Evolutionary conservation across 2,113 vertebrate species (phyloP), one percentile per base, ranked within the genome.

Genomic region (Syngnathus scovelli): DNA sequence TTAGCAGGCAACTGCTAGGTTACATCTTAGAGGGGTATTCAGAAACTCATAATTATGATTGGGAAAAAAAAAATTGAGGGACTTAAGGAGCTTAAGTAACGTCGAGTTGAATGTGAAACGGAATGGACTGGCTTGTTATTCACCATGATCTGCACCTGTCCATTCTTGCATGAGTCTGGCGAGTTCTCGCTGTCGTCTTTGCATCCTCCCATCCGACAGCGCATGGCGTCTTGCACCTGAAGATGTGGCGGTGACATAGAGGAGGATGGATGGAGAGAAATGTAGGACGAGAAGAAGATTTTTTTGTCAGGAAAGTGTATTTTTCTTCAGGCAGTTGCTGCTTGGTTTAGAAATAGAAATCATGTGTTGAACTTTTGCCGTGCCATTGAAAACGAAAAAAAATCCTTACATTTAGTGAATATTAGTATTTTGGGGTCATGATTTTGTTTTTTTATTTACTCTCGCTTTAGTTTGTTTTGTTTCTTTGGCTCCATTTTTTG

Each of bases 81-180:
- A 33, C 3, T 33, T 33, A 33, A 33, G 27, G 27, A 33, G 27
- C 27, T 3, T 33, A 33, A 33, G 27, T 33, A 33, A 33, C 27
- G 27, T 18, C n/a, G 62, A 44, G 65, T 66, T 68, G 83, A 21
- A n/a, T 21, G 19, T 10, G 4, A 21, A 52, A 19, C 13, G 49
- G 19, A 82, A 84, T 91, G 90, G 83, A 83, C 88, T 92, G 90
- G 69, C 83, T 85, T 88, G 87, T 72, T 91, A 92, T 95, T 98
- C 94, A 99, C 96, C 96, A 98, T 93, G 91, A 99, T 98, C 93
- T 99, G 96, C 89, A 98, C 93, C 91, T 99, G 96, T 83, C 96
- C 96, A 0, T 99, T 99, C 90, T 99, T 99, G 91, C 96, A 99
- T 44, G 96, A 99, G 88, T 98, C 94, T 0, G 96, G 96, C 0